Conservation (phyloP, 1,140 invertebrate species). For the Drosophila novamexicana region DNA sequence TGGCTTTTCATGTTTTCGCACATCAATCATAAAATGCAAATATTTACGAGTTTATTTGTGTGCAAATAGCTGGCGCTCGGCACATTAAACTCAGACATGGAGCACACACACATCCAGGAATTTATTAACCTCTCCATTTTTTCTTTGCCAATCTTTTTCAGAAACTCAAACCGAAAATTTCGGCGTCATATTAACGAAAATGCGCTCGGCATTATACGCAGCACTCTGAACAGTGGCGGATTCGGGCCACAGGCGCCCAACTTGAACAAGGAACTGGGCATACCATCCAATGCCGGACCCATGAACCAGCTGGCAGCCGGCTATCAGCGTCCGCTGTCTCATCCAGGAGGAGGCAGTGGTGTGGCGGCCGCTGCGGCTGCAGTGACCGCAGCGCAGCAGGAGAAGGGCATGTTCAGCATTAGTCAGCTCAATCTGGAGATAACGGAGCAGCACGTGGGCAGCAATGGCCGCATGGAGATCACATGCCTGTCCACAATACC, state of each 20-base stretch:
- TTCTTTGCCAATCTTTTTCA: conserved; percentile 43
- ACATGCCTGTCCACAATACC: conserved; percentile 91
- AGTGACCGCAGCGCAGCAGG: conserved; percentile 77
- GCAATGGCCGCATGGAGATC: conserved; percentile 88
- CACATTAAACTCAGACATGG: conserved; percentile 44
- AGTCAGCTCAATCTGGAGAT: conserved; percentile 86
- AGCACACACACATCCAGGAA: neutral
- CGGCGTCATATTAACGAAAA: conserved; percentile 82
- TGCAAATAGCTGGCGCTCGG: conserved; percentile 55
- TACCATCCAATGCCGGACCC: conserved; percentile 75
- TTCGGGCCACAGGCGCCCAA: conserved; percentile 81
- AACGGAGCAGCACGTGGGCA: conserved; percentile 87
- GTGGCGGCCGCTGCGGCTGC: conserved; percentile 79
- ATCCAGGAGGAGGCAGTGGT: conserved; percentile 79
- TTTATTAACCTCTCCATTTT: conserved; percentile 1
- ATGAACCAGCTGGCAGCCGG: conserved; percentile 80
- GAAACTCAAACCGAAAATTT: conserved; percentile 78
- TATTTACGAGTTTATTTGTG: conserved; percentile 80
- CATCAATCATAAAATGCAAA: conserved; percentile 83
- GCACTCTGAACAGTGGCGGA: conserved; percentile 74
- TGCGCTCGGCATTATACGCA: conserved; percentile 74
- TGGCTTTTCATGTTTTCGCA: conserved; percentile 53
- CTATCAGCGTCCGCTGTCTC: conserved; percentile 78
- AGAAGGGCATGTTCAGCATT: conserved; percentile 82
- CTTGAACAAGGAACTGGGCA: conserved; percentile 78